Evolutionary conservation across 2,797 vertebrate genomes (phyloP).

Genomic region (Sebastes trivittatus): DNA sequence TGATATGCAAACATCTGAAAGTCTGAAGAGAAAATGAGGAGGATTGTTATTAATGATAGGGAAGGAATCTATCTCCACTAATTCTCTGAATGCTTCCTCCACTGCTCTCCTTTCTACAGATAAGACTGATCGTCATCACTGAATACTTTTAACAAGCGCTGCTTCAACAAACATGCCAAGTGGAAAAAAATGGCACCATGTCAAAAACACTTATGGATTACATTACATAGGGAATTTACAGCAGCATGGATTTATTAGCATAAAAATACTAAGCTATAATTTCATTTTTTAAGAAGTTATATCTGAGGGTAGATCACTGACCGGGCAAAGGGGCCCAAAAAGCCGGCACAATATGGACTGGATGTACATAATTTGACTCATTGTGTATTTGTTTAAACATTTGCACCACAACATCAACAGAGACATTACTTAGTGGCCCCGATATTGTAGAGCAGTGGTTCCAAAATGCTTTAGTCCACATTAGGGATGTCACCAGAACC

Average conservation of each 20-base stretch:
- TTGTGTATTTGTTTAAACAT: neutral
- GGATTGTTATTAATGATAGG: slow-evolving; percentile 83
- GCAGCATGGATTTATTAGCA: neutral
- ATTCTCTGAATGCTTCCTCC: slow-evolving; percentile 72
- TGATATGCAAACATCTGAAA: slow-evolving; percentile 86
- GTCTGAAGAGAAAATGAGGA: slow-evolving; percentile 77
- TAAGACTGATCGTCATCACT: slow-evolving; percentile 65
- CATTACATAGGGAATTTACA: neutral
- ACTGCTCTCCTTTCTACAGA: slow-evolving; percentile 59
- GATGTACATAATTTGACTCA: neutral
- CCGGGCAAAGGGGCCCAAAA: neutral
- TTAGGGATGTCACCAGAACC: too few relatives aligned
- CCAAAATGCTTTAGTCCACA: neutral
- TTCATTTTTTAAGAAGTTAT: neutral
- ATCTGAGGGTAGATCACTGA: neutral
- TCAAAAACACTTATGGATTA: slow-evolving; percentile 28
- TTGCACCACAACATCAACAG: neutral
- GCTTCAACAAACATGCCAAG: slow-evolving; percentile 54
- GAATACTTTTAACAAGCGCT: slow-evolving; percentile 24
- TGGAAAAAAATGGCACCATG: slow-evolving; percentile 11
- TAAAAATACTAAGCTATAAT: neutral
- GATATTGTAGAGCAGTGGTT: neutral
- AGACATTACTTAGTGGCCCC: neutral
- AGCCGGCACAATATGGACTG: neutral
- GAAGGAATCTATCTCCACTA: slow-evolving; percentile 64